These are phyloP conservation scores for Himantopus leucocephalus DNA, from an alignment of 2,113 vertebrate genomes.

Conservation along the genomic window DNA sequence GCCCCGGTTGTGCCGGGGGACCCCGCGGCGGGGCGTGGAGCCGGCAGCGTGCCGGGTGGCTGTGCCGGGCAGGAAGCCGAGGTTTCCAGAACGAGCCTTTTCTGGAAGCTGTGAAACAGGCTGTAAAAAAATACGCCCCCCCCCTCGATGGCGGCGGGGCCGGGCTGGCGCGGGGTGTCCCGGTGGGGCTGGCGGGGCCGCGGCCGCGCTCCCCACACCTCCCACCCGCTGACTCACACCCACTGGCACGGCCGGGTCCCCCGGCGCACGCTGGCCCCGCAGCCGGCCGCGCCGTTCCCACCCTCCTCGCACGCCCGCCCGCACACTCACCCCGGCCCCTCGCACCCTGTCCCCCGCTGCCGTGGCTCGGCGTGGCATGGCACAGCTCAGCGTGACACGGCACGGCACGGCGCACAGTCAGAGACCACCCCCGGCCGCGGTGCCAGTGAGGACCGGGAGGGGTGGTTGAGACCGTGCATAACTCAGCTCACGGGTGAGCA, in stretches of 20 bases:
- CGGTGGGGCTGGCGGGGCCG: neutral
- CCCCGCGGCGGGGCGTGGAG: neutral
- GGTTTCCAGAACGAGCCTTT: constrained; percentile 45
- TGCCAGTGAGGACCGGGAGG: fast-evolving
- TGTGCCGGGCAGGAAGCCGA: constrained; percentile 24
- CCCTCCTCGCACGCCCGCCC: neutral
- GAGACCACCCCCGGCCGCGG: fast-evolving
- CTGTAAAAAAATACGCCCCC: neutral
- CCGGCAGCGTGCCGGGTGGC: constrained; percentile 14
- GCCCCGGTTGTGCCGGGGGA: neutral
- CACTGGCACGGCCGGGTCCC: neutral
- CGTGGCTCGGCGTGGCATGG: neutral
- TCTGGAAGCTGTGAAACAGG: constrained; percentile 66
- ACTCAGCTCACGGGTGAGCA: neutral
- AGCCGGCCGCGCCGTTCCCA: neutral
- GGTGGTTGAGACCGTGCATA: neutral
- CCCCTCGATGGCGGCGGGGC: neutral
- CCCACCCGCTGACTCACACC: constrained; percentile 45
- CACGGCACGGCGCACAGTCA: neutral
- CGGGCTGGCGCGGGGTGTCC: neutral
- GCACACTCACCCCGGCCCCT: fast-evolving
- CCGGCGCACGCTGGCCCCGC: fast-evolving
- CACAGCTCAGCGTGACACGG: neutral
- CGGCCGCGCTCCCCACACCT: neutral
- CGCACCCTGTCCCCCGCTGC: neutral